Evolutionary conservation across 2,113 vertebrate genomes (phyloP).

Genomic region (Callipepla californica): DNA sequence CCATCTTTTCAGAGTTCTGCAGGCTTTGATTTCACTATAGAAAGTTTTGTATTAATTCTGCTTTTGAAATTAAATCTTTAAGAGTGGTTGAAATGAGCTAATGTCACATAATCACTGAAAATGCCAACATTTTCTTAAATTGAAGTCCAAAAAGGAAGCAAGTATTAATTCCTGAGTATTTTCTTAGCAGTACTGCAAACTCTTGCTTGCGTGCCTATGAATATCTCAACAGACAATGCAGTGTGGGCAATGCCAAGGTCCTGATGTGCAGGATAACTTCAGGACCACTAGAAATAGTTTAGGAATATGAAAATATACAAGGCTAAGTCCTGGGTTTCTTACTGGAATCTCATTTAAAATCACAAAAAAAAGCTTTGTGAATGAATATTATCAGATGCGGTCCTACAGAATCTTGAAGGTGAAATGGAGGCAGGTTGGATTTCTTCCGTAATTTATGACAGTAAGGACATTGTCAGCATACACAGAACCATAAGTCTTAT

Average conservation of each 20-base stretch:
- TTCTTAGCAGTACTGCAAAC: neutral
- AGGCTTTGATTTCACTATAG: neutral
- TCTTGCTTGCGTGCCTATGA: neutral
- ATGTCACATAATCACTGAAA: neutral
- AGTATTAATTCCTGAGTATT: neutral
- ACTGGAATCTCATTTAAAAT: neutral
- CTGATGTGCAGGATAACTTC: neutral
- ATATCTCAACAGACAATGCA: neutral
- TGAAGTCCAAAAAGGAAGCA: neutral
- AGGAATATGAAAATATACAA: neutral
- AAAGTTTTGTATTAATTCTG: neutral
- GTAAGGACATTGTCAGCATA: neutral
- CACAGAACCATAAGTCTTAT: neutral
- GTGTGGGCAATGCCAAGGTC: neutral
- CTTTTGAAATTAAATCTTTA: neutral
- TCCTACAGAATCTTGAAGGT: neutral
- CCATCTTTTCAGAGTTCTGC: fast-evolving
- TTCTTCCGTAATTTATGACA: neutral
- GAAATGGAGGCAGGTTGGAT: fast-evolving
- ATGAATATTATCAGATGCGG: neutral
- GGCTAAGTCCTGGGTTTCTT: neutral
- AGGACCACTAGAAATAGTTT: neutral
- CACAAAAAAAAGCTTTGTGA: neutral
- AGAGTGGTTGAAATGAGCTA: neutral
- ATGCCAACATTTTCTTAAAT: neutral